Evolutionary conservation across 2,113 vertebrate species (phyloP), one percentile per base, ranked within the genome.

Genomic region (Centropristis striata): DNA sequence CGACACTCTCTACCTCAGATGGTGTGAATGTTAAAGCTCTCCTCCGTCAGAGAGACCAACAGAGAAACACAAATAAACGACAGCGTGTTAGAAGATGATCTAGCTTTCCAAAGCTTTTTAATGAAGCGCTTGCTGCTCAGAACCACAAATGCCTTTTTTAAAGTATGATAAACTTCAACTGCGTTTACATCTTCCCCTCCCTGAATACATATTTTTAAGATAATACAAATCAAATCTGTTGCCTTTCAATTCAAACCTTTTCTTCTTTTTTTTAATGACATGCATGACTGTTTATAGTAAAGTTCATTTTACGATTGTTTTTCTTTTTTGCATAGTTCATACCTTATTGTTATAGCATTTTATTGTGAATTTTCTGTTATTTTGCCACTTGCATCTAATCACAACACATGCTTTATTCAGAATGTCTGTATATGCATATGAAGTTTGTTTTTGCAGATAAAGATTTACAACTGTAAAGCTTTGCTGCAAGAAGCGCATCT

Each of bases 1-100:
- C 75, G 70, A 86, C 71, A 66, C 82, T 67, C 86, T 78, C 90
- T 92, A 93, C 92, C 92, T 93, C 92, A 90, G 66, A 86, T 75
- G 54, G 81, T 63, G 60, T 78, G 20, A 67, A 41, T 68, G 59
- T 55, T 69, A 18, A 44, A 77, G 28, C 75, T 61, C 58, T 59
- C 51, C n/a, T 59, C 13, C 61, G 27, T 49, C 39, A 65, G 63
- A 73, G 49, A 50, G 50, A 7, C 54, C 58, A 32, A 1, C 18
- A 44, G 11, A 51, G 20, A 59, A 71, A 70, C 3, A 4, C 59
- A 18, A 65, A 69, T 47, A 55, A 53, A 66, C 37, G 28, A 2
- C 9, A 39, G 9, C 54, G 65, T 72, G 67, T 60, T 67, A 41
- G 27, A 81, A 55, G 36, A 55, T 7, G 8, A 79, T 9, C 2